phyloP scores from a whole-genome alignment of 2,888 invertebrate species.

The Stictocephala bisonia region DNA sequence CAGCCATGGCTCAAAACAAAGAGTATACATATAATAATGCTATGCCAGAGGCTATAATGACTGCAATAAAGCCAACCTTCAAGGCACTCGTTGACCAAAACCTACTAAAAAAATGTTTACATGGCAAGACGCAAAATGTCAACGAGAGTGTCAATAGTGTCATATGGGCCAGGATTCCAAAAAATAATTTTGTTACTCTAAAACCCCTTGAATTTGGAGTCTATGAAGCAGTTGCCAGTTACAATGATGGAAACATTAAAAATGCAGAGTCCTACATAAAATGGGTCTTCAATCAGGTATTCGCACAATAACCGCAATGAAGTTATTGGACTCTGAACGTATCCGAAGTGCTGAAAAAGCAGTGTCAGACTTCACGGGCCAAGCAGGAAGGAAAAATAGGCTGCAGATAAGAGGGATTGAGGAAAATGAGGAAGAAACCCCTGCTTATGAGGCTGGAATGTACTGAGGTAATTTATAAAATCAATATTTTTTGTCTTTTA shows the following conservation, averaged over 20 bases:
- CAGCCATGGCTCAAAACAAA: conserved; percentile 12
- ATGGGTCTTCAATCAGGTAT: conserved; percentile 7
- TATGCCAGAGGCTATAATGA: conserved; percentile 26
- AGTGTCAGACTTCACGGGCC: background rate
- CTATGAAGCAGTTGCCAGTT: conserved; percentile 34
- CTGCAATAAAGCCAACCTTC: conserved; percentile 33
- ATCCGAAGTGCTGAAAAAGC: conserved; percentile 24
- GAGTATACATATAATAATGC: background rate
- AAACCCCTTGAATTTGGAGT: conserved; percentile 34
- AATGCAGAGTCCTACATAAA: conserved; percentile 22
- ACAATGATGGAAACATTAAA: conserved; percentile 31
- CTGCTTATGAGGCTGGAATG: conserved; percentile 27
- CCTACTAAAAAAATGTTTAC: conserved; percentile 28
- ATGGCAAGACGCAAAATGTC: conserved; percentile 32
- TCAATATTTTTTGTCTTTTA: background rate
- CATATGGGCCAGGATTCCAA: conserved; percentile 34
- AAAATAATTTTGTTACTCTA: conserved; percentile 17
- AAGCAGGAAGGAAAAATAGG: conserved; percentile 25
- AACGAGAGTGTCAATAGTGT: conserved; percentile 39
- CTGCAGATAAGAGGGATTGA: conserved; percentile 10
- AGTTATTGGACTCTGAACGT: conserved; percentile 10
- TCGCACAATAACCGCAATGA: conserved; percentile 15
- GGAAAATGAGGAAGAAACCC: conserved; percentile 21
- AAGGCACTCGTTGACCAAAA: conserved; percentile 5
- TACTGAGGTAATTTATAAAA: conserved; percentile 6